Percentiles rank a stretch among this genome's conserved stretches.
Evolutionary conservation across 92 coral and sea anemone species (phyloP).

Genomic region (Montipora capitata): DNA sequence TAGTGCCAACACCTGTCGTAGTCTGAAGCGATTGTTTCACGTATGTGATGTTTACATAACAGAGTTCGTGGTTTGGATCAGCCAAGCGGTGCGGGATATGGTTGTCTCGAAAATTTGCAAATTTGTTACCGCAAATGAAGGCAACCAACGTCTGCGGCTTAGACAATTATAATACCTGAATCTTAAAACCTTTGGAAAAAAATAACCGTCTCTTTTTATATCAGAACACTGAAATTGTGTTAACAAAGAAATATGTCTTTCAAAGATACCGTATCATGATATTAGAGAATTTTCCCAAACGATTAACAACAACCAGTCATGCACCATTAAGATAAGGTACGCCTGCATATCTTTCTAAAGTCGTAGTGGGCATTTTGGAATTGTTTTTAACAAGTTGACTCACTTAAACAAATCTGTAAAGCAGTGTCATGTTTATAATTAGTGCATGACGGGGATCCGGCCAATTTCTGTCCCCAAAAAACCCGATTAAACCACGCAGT

Average conservation of each 20-base stretch:
- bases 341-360: background rate
- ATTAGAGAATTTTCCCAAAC: no score
- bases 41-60: conserved; percentile 46
- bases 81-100: conserved; percentile 21
- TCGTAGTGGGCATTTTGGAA: background rate
- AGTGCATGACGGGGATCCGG: background rate
- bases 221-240: background rate
- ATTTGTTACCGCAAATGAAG: conserved; percentile 2
- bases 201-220: background rate
- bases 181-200: background rate
- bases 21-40: conserved; percentile 9
- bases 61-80: conserved; percentile 33
- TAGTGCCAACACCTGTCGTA: conserved; percentile 52
- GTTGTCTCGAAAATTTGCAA: conserved; percentile 64
- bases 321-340: background rate
- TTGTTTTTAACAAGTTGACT: conserved; percentile 4
- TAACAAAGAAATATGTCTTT: background rate
- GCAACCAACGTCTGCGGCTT: background rate
- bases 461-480: background rate
- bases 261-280: background rate
- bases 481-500: background rate
- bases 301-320: background rate
- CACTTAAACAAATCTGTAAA: conserved; percentile 25
- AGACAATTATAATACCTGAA: background rate
- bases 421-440: background rate